Conservation (phyloP, 2,113 vertebrate genomes). For the Noctilio leporinus region DNA sequence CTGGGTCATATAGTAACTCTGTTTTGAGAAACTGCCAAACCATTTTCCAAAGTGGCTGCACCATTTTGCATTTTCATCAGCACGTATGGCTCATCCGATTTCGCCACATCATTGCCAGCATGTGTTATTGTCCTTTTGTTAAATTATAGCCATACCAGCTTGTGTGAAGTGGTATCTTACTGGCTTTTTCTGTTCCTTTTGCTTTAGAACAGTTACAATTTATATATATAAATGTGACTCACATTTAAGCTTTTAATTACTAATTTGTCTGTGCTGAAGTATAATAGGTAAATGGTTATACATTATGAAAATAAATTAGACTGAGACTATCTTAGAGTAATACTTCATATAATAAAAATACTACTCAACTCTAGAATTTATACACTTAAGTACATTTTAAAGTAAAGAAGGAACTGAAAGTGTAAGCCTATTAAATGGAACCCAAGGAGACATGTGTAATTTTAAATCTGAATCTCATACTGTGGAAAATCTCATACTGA, state of each 20-base stretch:
- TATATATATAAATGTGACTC: not conserved
- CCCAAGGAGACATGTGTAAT: not conserved
- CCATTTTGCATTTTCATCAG: not conserved
- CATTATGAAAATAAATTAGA: not conserved
- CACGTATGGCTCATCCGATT: not conserved
- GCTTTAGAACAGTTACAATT: not conserved
- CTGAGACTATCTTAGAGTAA: not conserved
- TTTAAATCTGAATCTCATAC: not conserved
- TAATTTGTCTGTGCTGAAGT: not conserved
- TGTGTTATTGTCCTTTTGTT: not conserved
- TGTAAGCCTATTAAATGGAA: not conserved
- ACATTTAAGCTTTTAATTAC: not conserved
- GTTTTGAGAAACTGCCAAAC: not conserved
- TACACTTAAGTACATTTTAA: not conserved
- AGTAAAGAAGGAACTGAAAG: not conserved
- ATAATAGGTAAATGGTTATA: not conserved
- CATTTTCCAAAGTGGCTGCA: not conserved
- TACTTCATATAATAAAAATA: not conserved
- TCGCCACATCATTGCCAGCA: not conserved
- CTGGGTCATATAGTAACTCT: not conserved
- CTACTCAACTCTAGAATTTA: not conserved
- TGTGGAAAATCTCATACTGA: not conserved
- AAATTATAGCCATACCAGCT: not conserved
- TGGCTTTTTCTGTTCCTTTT: not conserved
- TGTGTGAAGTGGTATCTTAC: not conserved